phyloP scores from a whole-genome alignment of 2,888 invertebrate species.

The Andrena praecox region DNA sequence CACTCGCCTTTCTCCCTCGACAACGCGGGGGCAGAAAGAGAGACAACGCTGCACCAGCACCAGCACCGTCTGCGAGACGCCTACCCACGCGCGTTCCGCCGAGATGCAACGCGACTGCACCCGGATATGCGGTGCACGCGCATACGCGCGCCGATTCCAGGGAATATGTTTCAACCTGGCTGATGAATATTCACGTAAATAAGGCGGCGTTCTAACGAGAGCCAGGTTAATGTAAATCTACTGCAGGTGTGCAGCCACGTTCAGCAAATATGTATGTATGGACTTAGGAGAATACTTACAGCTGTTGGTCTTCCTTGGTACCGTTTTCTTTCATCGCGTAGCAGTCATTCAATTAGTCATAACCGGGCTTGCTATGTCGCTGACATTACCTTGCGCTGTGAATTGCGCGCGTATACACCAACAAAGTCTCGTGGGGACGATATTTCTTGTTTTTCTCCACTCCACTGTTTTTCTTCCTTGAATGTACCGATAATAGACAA shows the following conservation, averaged over 20 bases:
- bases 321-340: not conserved
- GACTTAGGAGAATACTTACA: constrained; percentile 4
- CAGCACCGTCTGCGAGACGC: constrained; percentile 48
- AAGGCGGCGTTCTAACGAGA: constrained; percentile 63
- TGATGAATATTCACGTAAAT: constrained; percentile 72
- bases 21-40: not conserved
- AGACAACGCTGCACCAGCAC: constrained; percentile 2
- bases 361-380: not conserved
- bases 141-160: constrained; percentile 40
- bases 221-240: constrained; percentile 68
- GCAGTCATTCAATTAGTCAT: not conserved
- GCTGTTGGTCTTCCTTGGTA: not conserved
- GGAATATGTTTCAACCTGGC: constrained; percentile 62
- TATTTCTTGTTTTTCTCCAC: not conserved
- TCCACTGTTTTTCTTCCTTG: not conserved
- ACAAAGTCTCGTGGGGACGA: not conserved
- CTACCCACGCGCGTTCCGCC: not conserved
- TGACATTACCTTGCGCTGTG: too few species aligned
- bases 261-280: constrained; percentile 48
- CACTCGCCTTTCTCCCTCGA: constrained; percentile 30
- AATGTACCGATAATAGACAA: too few species aligned
- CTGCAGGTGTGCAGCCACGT: constrained; percentile 26
- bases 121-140: constrained; percentile 49
- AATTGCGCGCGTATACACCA: too few species aligned
- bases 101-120: constrained; percentile 26